Evolutionary conservation across 2,113 vertebrate genomes (phyloP).

Genomic region (Charadrius vociferus): DNA sequence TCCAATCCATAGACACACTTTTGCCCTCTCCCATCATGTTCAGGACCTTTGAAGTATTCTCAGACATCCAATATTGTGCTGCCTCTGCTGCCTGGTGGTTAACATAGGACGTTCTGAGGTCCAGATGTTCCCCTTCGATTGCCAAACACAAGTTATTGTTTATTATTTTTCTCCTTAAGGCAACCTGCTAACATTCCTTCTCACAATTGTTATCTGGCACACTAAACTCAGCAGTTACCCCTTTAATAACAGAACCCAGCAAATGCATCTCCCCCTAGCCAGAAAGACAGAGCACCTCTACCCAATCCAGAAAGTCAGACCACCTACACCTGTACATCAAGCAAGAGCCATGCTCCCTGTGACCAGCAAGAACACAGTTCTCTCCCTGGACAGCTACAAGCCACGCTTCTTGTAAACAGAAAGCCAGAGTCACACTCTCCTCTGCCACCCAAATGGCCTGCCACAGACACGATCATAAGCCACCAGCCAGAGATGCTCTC

Average conservation of each 20-base stretch:
- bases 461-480: background rate
- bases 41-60: background rate
- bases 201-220: background rate
- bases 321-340: background rate
- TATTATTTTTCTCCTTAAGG: background rate
- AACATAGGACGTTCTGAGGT: background rate
- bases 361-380: background rate
- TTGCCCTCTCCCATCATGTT: rapidly evolving
- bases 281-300: background rate
- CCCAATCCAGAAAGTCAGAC: background rate
- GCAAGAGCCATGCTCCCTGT: background rate
- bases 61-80: background rate
- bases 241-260: background rate
- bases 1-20: background rate
- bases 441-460: no score
- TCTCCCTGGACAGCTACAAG: background rate
- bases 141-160: background rate
- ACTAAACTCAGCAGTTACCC: background rate
- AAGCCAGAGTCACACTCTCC: background rate
- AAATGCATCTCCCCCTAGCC: background rate
- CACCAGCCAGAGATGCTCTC: no score
- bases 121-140: background rate
- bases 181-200: background rate
- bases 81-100: background rate
- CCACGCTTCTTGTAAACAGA: background rate